These are phyloP conservation scores for Eptesicus fuscus DNA, from an alignment of 2,113 vertebrate genomes.

Conservation along the genomic window DNA sequence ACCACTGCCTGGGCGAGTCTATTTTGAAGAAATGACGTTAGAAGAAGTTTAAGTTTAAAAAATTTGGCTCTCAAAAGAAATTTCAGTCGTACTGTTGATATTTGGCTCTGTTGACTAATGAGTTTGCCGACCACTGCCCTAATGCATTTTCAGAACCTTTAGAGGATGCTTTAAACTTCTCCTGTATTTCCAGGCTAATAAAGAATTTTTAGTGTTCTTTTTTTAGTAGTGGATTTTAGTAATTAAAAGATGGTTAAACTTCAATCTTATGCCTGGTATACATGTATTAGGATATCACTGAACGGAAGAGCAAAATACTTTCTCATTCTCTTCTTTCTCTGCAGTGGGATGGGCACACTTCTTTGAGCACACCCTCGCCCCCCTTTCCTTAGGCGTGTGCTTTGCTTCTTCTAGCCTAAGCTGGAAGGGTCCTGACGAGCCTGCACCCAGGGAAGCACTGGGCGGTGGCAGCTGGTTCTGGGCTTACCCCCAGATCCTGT, in stretches of 20 bases:
- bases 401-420: background rate
- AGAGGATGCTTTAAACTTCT: conserved; percentile 16
- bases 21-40: too few species aligned
- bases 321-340: background rate
- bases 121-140: background rate
- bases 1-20: too few species aligned
- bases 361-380: background rate
- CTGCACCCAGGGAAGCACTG: background rate
- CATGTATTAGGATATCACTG: background rate
- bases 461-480: too few species aligned
- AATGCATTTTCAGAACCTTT: background rate
- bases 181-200: background rate
- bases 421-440: background rate
- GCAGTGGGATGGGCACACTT: background rate
- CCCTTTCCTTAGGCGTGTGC: background rate
- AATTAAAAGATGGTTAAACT: background rate
- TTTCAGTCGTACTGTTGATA: too few species aligned
- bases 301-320: background rate
- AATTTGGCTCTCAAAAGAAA: too few species aligned
- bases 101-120: too few species aligned
- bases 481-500: background rate
- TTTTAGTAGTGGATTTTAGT: background rate
- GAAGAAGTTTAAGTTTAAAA: too few species aligned
- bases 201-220: background rate
- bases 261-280: background rate